Conservation (phyloP, 2,113 vertebrate genomes). For the Paratilapia polleni region DNA sequence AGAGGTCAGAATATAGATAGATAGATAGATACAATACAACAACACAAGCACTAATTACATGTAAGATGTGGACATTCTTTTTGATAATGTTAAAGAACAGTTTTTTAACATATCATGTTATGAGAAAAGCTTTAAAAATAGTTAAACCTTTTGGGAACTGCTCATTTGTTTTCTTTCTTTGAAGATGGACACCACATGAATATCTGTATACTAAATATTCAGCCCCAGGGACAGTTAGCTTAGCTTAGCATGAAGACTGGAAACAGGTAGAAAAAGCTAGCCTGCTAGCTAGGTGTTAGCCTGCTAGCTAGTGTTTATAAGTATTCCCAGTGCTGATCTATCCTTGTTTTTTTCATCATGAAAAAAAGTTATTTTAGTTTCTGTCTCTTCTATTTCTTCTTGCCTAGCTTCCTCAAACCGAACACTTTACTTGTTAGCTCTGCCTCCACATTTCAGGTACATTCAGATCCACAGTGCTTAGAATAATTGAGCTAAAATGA, state of each 20-base stretch:
- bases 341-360: no score
- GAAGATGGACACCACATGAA: background rate
- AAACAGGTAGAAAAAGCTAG: no score
- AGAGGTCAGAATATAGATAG: background rate
- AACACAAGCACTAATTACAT: no score
- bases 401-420: background rate
- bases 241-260: background rate
- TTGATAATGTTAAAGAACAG: background rate
- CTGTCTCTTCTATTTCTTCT: background rate
- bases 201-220: background rate
- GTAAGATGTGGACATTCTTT: background rate
- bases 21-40: no score
- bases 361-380: no score
- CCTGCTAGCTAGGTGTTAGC: no score
- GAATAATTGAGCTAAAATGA: background rate
- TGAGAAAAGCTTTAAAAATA: background rate
- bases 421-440: accelerated
- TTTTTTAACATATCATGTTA: background rate
- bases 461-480: background rate
- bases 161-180: background rate
- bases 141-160: background rate
- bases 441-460: background rate
- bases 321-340: no score
- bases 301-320: no score
- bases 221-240: background rate